Evolutionary conservation across 2,113 vertebrate species (phyloP).

Genomic region (Abramis brama): DNA sequence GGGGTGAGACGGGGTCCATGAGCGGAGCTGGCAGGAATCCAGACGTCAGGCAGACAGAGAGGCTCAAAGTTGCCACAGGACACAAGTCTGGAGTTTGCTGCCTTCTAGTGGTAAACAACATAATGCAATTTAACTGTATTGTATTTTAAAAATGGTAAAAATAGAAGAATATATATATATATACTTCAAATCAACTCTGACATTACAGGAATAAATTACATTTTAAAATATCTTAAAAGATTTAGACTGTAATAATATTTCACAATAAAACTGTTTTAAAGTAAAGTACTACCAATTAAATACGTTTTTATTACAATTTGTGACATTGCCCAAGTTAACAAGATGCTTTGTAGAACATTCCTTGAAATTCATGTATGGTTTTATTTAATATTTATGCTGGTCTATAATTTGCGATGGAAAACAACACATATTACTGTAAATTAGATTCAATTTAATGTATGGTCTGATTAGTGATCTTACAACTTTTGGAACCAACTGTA

Average conservation of each 20-base stretch:
- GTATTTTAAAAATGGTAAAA: background rate
- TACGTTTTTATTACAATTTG: no score
- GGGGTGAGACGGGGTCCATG: conserved; percentile 1
- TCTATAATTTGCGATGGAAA: background rate
- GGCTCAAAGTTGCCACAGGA: background rate
- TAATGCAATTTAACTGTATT: background rate
- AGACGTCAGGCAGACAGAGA: background rate
- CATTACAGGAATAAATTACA: background rate
- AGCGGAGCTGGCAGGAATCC: conserved; percentile 34
- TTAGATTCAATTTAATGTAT: background rate
- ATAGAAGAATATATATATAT: no score
- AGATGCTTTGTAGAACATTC: no score
- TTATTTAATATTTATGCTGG: background rate
- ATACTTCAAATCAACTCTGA: no score
- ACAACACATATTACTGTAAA: background rate
- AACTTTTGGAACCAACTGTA: background rate
- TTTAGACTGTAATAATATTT: background rate
- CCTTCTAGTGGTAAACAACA: conserved; percentile 18
- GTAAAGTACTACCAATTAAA: no score
- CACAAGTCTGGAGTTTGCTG: background rate
- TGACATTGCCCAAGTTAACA: no score
- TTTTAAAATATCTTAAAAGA: background rate
- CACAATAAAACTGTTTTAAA: background rate
- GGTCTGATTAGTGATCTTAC: background rate
- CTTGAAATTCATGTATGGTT: background rate